Evolutionary conservation across 2,113 vertebrate genomes (phyloP), one percentile per base, ranked within the genome.

Genomic region (Chionodraco myersi): DNA sequence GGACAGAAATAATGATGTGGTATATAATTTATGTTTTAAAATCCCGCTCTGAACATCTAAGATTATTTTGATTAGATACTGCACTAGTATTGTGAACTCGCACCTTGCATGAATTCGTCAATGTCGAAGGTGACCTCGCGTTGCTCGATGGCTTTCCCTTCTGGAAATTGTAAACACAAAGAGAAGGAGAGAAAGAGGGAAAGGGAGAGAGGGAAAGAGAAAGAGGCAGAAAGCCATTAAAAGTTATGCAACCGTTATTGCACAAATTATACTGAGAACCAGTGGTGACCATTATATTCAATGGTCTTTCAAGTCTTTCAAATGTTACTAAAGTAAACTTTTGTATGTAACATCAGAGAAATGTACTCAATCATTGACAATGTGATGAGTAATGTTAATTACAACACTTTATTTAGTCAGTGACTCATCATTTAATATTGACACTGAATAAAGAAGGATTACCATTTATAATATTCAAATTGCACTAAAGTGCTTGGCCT

Each of bases 41-140:
- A 82, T 84, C 45, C 49, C 72, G 72, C 8, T 52, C 2, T n/a
- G 63, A 69, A 49, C 63, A 45, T 34, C 54, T 72, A 34, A 18
- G 13, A 10, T 41, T 63, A 59, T 59, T 76, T 44, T 79, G 77
- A 47, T 56, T 7, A 79, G 44, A 79, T 44, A 56, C 47, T 48
- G 64, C 69, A 44, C 16, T 16, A n/a, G 12, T 10, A 54, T 30
- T 60, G 78, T 62, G 69, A 88, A 83, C 10, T 68, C 13, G 80
- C 80, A 92, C 91, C 88, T 90, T 63, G 18, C n/a, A 75, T 59
- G 59, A 77, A n/a, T 21, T 74, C 1, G 23, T 66, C 2, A 52
- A 67, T 14, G 58, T 91, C 86, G 80, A 88, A 75, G 72, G 58
- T 79, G 77, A 87, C 18, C 12, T 82, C 87, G n/a, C 23, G 69